Base-by-base conservation (phyloP, 2,797 vertebrate species). In the Syncerus caffer region DNA sequence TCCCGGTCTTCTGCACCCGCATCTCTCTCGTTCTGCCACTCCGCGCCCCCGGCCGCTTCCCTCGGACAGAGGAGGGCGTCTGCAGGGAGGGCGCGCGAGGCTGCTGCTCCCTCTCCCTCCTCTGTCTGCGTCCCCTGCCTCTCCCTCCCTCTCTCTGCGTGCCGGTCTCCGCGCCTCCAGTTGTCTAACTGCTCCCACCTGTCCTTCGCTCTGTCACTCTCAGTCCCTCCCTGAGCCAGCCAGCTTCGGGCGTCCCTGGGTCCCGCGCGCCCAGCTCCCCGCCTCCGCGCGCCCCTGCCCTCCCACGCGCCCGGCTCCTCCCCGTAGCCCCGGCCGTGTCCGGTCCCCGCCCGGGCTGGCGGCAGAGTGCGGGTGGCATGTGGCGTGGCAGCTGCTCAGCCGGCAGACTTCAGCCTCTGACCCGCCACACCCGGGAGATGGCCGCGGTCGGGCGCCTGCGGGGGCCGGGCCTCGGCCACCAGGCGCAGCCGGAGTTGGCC, bases 301-400 rank as follows among this genome's bases (percentile, higher is more conserved):
- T 93, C 96, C 96, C 98, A 85, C 31, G 92, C 88, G 88, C 96
- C 95, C 97, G 10, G 88, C 90, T 96, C 96, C 96, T 91, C 85
- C 96, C 96, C 27, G 84, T 58, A 27, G 97, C 95, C 78, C 82
- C 85, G 89, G 95, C 78, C 62, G 80, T 42, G 79, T 71, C 96
- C 80, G 50, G 90, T 93, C 51, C 83, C 94, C 23, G 95, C 89
- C 71, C 76, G 19, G 57, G 76, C 92, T 23, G 2, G 50, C 50
- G 51, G 95, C 88, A 21, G 23, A 0, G 42, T 14, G 62, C 58
- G 60, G 9, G 71, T 25, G 34, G 95, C 96, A 80, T 93, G 96
- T 92, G 93, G 92, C 87, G 31, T n/a, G 82, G 74, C 87, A n/a
- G 88, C 85, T 29, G 87, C 86, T 8, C 38, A 19, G 94, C 64